Evolutionary conservation across 2,113 vertebrate species (phyloP).

Genomic region (Lonchura striata): DNA sequence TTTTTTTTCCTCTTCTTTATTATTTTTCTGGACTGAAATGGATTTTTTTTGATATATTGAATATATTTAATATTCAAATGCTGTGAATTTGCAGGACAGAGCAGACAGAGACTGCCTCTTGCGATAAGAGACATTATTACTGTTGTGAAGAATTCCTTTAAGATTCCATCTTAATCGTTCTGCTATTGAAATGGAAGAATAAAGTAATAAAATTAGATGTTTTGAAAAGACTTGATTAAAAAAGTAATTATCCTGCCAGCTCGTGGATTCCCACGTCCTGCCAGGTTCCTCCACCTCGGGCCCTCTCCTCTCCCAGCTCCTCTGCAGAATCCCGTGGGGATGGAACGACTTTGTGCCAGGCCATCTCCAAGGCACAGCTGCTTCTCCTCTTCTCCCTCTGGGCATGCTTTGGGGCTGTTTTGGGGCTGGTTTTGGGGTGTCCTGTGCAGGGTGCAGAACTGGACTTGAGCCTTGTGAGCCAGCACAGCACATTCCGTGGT

Average conservation of each 20-base stretch:
- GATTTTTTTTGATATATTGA: slow-evolving; percentile 55
- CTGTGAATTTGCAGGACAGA: slow-evolving; percentile 40
- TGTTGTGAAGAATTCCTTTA: slow-evolving; percentile 61
- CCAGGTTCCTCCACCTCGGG: not conserved
- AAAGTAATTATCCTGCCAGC: slow-evolving; percentile 64
- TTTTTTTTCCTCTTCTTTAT: not conserved
- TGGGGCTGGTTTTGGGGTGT: too few species aligned
- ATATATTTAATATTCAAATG: slow-evolving; percentile 68
- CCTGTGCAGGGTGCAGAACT: not conserved
- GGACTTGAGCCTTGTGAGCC: not conserved
- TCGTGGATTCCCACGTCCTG: not conserved
- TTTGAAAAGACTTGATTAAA: slow-evolving; percentile 69
- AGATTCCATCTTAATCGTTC: slow-evolving; percentile 68
- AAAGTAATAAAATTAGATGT: slow-evolving; percentile 65
- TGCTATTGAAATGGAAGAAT: slow-evolving; percentile 72
- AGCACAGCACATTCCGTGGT: rapidly evolving
- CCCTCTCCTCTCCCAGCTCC: rapidly evolving
- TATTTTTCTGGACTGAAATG: slow-evolving; percentile 51
- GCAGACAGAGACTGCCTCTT: slow-evolving; percentile 54
- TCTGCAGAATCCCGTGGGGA: not conserved
- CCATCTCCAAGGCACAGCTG: not conserved
- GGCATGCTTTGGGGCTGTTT: not conserved
- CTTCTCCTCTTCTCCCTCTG: not conserved
- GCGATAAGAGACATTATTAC: slow-evolving; percentile 64
- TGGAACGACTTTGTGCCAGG: not conserved